Base-by-base conservation (phyloP, 1,140 invertebrate genomes). In the Lysiphlebus fabarum region DNA sequence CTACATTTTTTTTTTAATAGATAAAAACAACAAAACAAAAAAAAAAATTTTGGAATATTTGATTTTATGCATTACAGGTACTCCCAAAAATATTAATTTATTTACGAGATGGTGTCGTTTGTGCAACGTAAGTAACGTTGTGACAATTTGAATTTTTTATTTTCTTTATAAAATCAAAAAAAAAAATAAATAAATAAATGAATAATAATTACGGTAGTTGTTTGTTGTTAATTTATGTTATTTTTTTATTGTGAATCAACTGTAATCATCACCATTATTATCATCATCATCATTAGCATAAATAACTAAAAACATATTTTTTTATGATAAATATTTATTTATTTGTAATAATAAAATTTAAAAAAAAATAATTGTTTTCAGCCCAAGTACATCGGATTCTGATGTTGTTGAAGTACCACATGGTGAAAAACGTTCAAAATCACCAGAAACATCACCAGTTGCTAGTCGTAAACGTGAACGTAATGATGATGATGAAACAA, bases 41-140 rank as follows among this genome's bases (percentile, higher is more conserved):
- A 59, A 44, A 53, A 36, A 9, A 50, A 62, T 42, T 73, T 67
- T 73, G 70, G 75, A 73, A 72, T 76, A 71, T 76, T 68, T 71
- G 67, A 69, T 77, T 65, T 79, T 77, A 63, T 79, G 68, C 71
- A 76, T 79, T 79, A 63, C 77, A 79, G 77, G 77, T 79, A 76
- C 75, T 73, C 69, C 74, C 72, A 73, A 72, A 76, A 76, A 70
- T 78, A 79, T 78, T 74, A 74, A 75, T 72, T 50, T 48, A 40
- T 50, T 38, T 43, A 41, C 43, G 56, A 58, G 47, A 72, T 71
- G 74, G 70, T 77, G 75, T 75, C 73, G 72, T 70, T 76, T 70
- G 62, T 68, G 26, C 72, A 74, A 77, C 73, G 76, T 79, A 78
- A 77, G 77, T 79, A 26, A 79, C 72, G 67, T 74, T 75, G 66